phyloP scores from a whole-genome alignment of 2,113 vertebrate species.

The Apaloderma vittatum region DNA sequence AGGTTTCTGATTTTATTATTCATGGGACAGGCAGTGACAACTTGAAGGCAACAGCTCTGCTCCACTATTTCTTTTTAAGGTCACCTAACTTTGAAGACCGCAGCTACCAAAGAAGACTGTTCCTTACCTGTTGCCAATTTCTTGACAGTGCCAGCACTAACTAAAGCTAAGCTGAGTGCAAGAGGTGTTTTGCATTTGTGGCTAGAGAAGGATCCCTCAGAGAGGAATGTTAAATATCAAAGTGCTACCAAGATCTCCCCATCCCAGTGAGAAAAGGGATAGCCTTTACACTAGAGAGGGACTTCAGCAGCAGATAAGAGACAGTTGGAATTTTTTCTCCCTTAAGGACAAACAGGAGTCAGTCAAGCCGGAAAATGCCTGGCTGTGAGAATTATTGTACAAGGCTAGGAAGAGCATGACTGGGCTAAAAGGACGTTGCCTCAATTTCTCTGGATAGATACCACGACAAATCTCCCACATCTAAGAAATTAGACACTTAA shows the following conservation, averaged over 20 bases:
- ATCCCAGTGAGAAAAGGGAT: background rate
- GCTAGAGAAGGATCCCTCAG: background rate
- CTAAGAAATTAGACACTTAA: background rate
- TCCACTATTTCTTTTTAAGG: background rate
- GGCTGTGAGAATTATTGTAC: background rate
- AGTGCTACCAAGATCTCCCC: background rate
- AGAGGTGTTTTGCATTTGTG: background rate
- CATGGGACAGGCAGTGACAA: background rate
- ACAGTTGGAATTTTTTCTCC: background rate
- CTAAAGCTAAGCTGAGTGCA: background rate
- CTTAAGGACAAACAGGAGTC: background rate
- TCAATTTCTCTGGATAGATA: background rate
- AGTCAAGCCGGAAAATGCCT: background rate
- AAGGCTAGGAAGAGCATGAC: background rate
- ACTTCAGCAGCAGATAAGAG: background rate
- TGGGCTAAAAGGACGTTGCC: background rate
- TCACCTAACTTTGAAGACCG: background rate
- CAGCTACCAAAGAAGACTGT: background rate
- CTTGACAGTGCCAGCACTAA: background rate
- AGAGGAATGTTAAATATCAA: background rate
- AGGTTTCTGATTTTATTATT: background rate
- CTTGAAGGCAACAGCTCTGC: background rate
- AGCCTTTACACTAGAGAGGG: background rate
- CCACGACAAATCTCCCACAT: background rate
- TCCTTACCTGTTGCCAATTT: background rate